Base-by-base conservation (phyloP, 1,140 invertebrate genomes). In the Drosophila orena region DNA sequence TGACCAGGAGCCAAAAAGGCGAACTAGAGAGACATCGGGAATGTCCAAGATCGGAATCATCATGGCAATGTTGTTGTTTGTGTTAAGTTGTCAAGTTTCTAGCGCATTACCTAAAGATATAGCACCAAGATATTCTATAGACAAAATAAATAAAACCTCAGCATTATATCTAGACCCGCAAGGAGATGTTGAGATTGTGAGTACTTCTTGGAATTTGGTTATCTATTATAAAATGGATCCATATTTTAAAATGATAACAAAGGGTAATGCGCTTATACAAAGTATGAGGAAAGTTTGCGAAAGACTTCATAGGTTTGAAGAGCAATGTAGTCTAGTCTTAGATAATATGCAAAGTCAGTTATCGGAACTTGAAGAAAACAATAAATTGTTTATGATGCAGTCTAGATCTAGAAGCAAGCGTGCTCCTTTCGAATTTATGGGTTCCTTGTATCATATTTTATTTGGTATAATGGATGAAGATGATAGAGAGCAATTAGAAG, bases 181-280 rank as follows among this genome's bases (percentile, higher is more conserved):
- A 15, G 44, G 44, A 20, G 44, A 59, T 35, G 56, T 59, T 8
- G 56, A 59, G 37, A 47, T 59, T 35, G 30, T 59, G 14, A 22
- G 27, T n/a, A 20, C 42, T 3, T 59, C 44, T 37, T 59, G 44
- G 44, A 46, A 59, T 15, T 22, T 38, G 8, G 34, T 49, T 0
- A 27, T 49, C 24, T 38, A 35, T 15, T 40, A 47, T 49, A 49
- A 40, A n/a, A n/a, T n/a, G n/a, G n/a, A 46, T 14, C 11, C 34
- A 11, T 40, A 49, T 59, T 38, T 49, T 37, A 11, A 49, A n/a
- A 47, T 47, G 43, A 10, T 59, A 8, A 30, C 5, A 17, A 34
- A 56, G 22, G 10, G 22, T 35, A 35, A 35, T 10, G 8, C 8
- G 11, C 11, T 35, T 10, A 35, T 35, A 35, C 34, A 8, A 35